Evolutionary conservation across 2,888 invertebrate species (phyloP), one percentile per base, ranked within the genome.

Genomic region (Melangyna quadrimaculata): DNA sequence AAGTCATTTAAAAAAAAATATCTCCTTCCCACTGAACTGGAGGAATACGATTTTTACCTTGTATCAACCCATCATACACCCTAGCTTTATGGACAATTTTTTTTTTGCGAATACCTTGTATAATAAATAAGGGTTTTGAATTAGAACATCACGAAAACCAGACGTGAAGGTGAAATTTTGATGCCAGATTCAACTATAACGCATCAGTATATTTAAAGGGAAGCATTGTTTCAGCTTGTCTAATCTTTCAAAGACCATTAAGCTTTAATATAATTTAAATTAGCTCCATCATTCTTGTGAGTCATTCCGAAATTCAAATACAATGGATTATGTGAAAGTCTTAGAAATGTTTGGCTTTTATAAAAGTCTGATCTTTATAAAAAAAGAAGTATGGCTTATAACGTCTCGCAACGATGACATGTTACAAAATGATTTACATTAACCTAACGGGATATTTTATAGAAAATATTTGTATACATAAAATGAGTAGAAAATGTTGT

Each of bases 331-430:
- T 27, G 27, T 51, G 27, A 27, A 27, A 27, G 8, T 40, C 1
- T 10, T 3, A 6, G 5, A 2, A 19, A 9, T 45, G 22, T 51
- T 14, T 12, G 1, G 43, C 7, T 24, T 48, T 24, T 9, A 37
- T 12, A 59, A 51, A 24, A 35, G 12, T 59, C 6, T 40, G 17
- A 27, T 82, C 10, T 61, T 67, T 40, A 59, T 43, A 24, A 71
- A 22, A 17, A n/a, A 17, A 6, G 29, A n/a, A 45, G 48, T 72
- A 80, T 86, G 84, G 84, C 84, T 61, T 57, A 73, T 69, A 81
- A 81, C 40, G 84, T 80, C 84, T 61, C 63, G 70, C 63, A 81
- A 81, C 40, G 37, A 73, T 81, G 84, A 80, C 84, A 77, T 12
- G 72, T 61, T 72, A 84, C 35, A 65, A n/a, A 24, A 7, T 3